Evolutionary conservation across 2,888 invertebrate genomes (phyloP), one percentile per base, ranked within the genome.

Genomic region (Hesperia comma): DNA sequence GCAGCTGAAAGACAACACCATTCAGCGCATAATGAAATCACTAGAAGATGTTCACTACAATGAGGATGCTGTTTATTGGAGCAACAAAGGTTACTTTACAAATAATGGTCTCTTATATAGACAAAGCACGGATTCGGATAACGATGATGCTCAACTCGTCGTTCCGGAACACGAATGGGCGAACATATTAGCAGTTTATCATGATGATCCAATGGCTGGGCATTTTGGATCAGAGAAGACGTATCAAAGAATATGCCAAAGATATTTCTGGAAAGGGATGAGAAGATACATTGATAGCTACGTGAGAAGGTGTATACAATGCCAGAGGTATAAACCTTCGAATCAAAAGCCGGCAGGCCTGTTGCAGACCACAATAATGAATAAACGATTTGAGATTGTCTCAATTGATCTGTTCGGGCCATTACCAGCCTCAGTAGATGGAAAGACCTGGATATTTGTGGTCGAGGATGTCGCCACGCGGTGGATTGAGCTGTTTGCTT

Each of bases 351-450:
- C 72, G 37, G 74, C 56, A 53, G 76, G 69, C 12, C 49, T 73
- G 15, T 56, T 72, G 0, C 67, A 70, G 41, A 49, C 72, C n/a
- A 66, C 73, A 2, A 68, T 66, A 0, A 40, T 57, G 0, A 55
- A 69, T n/a, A 71, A 71, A 32, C 58, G 71, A 5, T 69, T 71
- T 43, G 74, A 75, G 61, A 71, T 72, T 1, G 32, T 75, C 2
- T 68, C 74, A 0, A 67, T 74, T 7, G 72, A 75, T 21, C 53
- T 74, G 15, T 74, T 74, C 49, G 75, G 74, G 0, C 74, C 72
- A 6, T 49, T 74, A 1, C 74, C 74, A 8, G 61, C 57, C 21
- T 63, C 67, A 1, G 40, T 40, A 2, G 14, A 61, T 8, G 69
- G 70, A 0, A 67, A 73, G 14, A 68, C 54, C 10, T 74, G 73